Evolutionary conservation across 2,888 invertebrate genomes (phyloP).

Genomic region (Eupithecia dodoneata): DNA sequence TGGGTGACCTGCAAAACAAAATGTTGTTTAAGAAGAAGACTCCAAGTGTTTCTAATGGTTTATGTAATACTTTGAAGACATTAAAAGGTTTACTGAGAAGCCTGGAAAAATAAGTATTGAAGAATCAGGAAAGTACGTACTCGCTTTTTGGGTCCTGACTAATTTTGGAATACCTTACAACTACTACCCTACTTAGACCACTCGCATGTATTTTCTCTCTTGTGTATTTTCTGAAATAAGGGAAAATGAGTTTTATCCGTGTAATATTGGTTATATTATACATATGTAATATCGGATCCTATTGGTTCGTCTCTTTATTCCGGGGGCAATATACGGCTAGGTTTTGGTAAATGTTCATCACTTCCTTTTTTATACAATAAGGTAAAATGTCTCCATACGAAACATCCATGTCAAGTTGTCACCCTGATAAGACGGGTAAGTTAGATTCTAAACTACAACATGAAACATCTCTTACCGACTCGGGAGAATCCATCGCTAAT

Average conservation of each 20-base stretch:
- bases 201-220: too few species aligned
- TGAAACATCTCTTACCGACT: constrained; percentile 57
- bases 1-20: constrained; percentile 81
- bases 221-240: too few species aligned
- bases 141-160: too few species aligned
- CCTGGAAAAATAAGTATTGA: background rate
- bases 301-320: background rate
- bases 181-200: too few species aligned
- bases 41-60: background rate
- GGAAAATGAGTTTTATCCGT: too few species aligned
- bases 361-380: background rate
- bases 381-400: background rate
- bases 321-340: background rate
- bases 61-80: background rate
- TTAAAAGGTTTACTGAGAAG: background rate
- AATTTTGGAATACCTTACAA: too few species aligned
- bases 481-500: constrained; percentile 67
- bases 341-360: background rate
- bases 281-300: too few species aligned
- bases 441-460: background rate
- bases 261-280: too few species aligned
- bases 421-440: background rate
- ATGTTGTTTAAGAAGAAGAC: background rate
- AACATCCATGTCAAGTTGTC: background rate
- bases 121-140: too few species aligned